Conservation (phyloP, 2,797 vertebrate species). For the Staurois parvus region DNA sequence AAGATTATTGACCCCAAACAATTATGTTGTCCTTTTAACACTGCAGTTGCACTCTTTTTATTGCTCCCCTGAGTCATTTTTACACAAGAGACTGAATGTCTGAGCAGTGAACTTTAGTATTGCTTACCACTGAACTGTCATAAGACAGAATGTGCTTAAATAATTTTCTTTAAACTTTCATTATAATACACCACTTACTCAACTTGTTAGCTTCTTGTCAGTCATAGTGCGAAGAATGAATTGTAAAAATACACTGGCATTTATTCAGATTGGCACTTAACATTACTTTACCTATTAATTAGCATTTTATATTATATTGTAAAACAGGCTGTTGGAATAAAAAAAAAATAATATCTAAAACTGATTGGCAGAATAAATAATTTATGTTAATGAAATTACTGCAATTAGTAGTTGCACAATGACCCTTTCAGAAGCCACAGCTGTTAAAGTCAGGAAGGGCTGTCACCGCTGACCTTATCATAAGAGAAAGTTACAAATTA, state of each 20-base stretch:
- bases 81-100: background rate
- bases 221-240: background rate
- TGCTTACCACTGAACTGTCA: background rate
- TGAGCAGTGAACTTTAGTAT: background rate
- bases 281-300: background rate
- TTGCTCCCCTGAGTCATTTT: background rate
- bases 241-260: background rate
- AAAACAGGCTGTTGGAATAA: slow-evolving; percentile 63
- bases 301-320: slow-evolving; percentile 12
- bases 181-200: background rate
- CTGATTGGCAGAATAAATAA: slow-evolving; percentile 92
- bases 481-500: slow-evolving; percentile 87
- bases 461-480: slow-evolving; percentile 89
- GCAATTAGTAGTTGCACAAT: slow-evolving; percentile 98
- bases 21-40: no score
- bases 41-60: background rate
- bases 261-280: background rate
- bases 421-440: slow-evolving; percentile 97
- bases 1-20: background rate
- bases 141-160: background rate
- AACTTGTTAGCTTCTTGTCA: background rate
- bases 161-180: background rate
- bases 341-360: slow-evolving; percentile 62
- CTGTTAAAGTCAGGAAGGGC: slow-evolving; percentile 96
- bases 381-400: slow-evolving; percentile 99